Evolutionary conservation across 2,888 invertebrate species (phyloP).

Genomic region (Sturmia bella): DNA sequence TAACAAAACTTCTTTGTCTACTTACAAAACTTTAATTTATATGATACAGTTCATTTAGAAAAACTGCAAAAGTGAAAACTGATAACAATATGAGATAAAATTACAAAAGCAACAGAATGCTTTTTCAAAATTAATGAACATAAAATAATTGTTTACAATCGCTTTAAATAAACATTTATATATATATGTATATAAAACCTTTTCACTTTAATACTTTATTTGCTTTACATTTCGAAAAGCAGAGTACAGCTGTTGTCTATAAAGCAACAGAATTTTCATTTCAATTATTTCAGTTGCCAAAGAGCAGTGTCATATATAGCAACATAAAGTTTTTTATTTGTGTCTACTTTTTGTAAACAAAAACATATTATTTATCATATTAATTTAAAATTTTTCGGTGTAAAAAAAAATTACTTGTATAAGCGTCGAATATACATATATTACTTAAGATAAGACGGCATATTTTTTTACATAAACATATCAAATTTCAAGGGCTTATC

Average conservation of each 20-base stretch:
- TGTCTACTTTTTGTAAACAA: too few relatives aligned
- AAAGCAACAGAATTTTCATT: conserved; percentile 42
- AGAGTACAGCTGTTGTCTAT: conserved; percentile 42
- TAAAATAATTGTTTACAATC: conserved; percentile 2
- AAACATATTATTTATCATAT: too few relatives aligned
- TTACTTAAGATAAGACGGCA: too few relatives aligned
- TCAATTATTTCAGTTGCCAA: conserved; percentile 56
- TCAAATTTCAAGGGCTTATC: too few relatives aligned
- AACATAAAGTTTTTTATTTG: background rate
- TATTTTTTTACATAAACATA: too few relatives aligned
- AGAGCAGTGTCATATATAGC: conserved; percentile 31
- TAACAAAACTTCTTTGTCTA: conserved; percentile 7
- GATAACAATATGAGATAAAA: background rate
- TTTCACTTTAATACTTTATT: conserved; percentile 9
- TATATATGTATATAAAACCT: background rate
- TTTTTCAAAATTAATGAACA: conserved; percentile 1
- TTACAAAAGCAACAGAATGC: background rate
- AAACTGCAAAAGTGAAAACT: conserved; percentile 29
- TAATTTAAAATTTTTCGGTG: too few relatives aligned
- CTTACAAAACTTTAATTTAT: background rate
- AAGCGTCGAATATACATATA: too few relatives aligned
- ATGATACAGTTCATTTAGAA: background rate
- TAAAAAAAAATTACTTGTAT: too few relatives aligned
- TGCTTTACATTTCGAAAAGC: background rate
- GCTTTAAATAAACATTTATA: background rate